Evolutionary conservation across 2,888 invertebrate genomes (phyloP), one percentile per base, ranked within the genome.

Genomic region (Yponomeuta sedellus): DNA sequence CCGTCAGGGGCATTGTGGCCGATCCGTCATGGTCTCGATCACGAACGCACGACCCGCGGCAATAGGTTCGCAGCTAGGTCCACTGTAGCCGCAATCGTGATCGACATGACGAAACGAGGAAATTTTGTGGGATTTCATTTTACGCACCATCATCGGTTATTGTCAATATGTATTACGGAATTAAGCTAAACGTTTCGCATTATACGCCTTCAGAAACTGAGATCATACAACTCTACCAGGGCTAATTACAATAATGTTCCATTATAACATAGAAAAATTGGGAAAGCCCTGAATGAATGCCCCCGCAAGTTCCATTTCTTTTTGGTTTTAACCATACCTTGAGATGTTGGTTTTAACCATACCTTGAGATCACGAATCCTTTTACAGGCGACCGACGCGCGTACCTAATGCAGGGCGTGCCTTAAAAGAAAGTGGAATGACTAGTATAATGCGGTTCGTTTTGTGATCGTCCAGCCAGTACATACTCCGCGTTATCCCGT

Each of bases 1-100:
- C 76, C 77, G 77, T 75, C 74, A 71, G 74, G 72, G 76, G 78
- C 78, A 79, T 83, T 82, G 80, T 82, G 78, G 74, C 76, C 79
- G 79, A 85, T 87, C 82, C 72, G 85, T 81, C 81, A 83, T 81
- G 86, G 85, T 77, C 79, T 75, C 79, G 77, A 77, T 81, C 80
- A 78, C 78, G 78, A 79, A 72, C 79, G 80, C 80, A 82, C 82
- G 81, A 80, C 73, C 70, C 72, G 70, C 73, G 69, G 66, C 71
- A 64, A 67, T 70, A 66, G 25, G 25, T 59, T 68, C 66, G 69
- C 71, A 71, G 72, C 73, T 74, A 75, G 74, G 74, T 73, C 72
- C 25, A 44, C 70, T 67, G 70, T 70, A 73, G 73, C 39, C 70
- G 77, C 74, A 78, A 79, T 81, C 82, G 85, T 83, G 82, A 80